phyloP scores from a whole-genome alignment of 2,888 invertebrate species.

The Eupeodes luniger region DNA sequence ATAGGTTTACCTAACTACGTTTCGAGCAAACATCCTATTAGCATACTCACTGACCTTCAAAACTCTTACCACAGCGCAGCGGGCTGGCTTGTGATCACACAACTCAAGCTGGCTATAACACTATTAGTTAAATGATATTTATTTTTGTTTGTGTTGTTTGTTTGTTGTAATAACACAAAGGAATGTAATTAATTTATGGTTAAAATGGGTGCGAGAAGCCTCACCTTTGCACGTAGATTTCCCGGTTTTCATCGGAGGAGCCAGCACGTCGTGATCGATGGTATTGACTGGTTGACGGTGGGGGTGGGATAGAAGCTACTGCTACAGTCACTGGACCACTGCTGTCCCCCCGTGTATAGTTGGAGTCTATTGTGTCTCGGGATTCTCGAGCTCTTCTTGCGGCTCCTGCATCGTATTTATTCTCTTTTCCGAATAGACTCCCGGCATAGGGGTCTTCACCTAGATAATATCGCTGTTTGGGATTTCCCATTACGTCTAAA shows the following conservation, averaged over 20 bases:
- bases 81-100: slow-evolving; percentile 57
- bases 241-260: slow-evolving; percentile 77
- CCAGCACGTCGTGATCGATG: slow-evolving; percentile 67
- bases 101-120: slow-evolving; percentile 44
- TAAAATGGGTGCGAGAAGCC: slow-evolving; percentile 42
- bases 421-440: slow-evolving; percentile 93
- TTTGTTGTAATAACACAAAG: slow-evolving; percentile 46
- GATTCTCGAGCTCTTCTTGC: slow-evolving; percentile 83
- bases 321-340: slow-evolving; percentile 56
- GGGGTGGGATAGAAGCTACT: slow-evolving; percentile 27
- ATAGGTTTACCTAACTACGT: slow-evolving; percentile 9
- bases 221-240: slow-evolving; percentile 84
- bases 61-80: slow-evolving; percentile 40
- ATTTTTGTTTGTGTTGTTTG: slow-evolving; percentile 7
- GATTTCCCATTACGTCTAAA: slow-evolving; percentile 83
- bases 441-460: slow-evolving; percentile 94
- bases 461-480: slow-evolving; percentile 92
- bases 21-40: slow-evolving; percentile 59
- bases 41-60: slow-evolving; percentile 74
- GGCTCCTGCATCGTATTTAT: slow-evolving; percentile 88
- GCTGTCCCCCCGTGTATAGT: slow-evolving; percentile 56
- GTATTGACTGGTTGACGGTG: slow-evolving; percentile 54
- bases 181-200: slow-evolving; percentile 40
- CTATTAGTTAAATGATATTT: slow-evolving; percentile 31
- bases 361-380: slow-evolving; percentile 75